Evolutionary conservation across 2,797 vertebrate species (phyloP).

Genomic region (Crax fasciolata): DNA sequence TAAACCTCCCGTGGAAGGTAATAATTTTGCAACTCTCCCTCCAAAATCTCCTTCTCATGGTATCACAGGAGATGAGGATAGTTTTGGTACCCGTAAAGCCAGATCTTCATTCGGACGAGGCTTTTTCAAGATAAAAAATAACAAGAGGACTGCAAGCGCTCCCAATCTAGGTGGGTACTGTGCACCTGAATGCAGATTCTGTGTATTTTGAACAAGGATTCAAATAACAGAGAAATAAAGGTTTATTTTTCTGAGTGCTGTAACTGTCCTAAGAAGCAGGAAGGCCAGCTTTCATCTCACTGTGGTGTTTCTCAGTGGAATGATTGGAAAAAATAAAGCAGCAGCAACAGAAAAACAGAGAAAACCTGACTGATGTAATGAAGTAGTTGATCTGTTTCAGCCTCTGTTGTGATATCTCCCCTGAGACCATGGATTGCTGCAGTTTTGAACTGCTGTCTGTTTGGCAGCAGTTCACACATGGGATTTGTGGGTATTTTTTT

Average conservation of each 20-base stretch:
- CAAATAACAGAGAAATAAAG: background rate
- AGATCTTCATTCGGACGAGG: conserved; percentile 96
- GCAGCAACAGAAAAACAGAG: background rate
- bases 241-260: background rate
- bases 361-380: background rate
- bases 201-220: background rate
- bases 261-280: background rate
- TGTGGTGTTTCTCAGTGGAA: background rate
- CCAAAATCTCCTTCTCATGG: conserved; percentile 83
- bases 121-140: conserved; percentile 95
- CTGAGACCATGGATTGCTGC: background rate
- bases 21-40: conserved; percentile 85
- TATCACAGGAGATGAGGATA: conserved; percentile 83
- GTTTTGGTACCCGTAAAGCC: conserved; percentile 92
- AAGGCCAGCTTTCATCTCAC: background rate
- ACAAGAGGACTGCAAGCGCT: conserved; percentile 91
- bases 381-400: background rate
- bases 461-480: background rate
- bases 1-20: conserved; percentile 77
- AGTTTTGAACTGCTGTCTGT: background rate
- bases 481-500: background rate
- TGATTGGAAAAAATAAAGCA: background rate
- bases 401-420: background rate
- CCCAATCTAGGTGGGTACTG: conserved; percentile 93
- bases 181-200: background rate